A percentile compares a stretch with the other conserved stretches of the same genome.
These are phyloP conservation scores for Drosophila busckii DNA, from an alignment of 1,140 invertebrate genomes.

Conservation along the genomic window DNA sequence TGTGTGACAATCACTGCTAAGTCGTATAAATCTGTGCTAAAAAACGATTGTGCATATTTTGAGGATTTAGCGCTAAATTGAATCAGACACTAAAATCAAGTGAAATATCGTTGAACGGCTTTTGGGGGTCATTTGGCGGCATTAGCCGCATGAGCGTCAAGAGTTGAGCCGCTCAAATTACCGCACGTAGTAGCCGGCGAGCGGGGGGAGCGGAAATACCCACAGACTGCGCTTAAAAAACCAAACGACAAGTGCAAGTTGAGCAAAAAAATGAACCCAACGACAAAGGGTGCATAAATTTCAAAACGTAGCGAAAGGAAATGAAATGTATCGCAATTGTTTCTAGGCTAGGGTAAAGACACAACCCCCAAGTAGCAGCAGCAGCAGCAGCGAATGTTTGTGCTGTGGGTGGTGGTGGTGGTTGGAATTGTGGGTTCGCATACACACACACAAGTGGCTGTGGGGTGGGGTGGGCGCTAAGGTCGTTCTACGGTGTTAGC, in stretches of 20 bases:
- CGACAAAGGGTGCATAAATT: conserved; percentile 67
- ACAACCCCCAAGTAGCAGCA: conserved; percentile 27
- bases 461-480: conserved; percentile 15
- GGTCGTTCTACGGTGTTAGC: conserved; percentile 25
- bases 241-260: conserved; percentile 59
- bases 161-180: conserved; percentile 57
- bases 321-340: conserved; percentile 69
- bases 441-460: conserved; percentile 1
- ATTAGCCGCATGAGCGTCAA: conserved; percentile 48
- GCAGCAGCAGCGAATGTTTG: conserved; percentile 18
- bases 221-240: conserved; percentile 42
- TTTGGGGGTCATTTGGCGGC: conserved; percentile 58
- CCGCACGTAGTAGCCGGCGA: conserved; percentile 27
- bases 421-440: background rate
- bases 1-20: too few relatives aligned
- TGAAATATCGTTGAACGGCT: conserved; percentile 64
- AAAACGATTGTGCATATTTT: conserved; percentile 19
- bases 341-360: conserved; percentile 37
- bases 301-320: too few relatives aligned
- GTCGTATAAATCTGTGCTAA: conserved; percentile 32
- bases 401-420: conserved; percentile 12
- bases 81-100: conserved; percentile 58
- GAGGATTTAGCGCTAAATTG: conserved; percentile 47
- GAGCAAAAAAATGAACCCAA: conserved; percentile 16
- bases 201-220: background rate